Percentiles rank a stretch among this genome's conserved stretches.
Conservation (phyloP, 2,797 vertebrate genomes). For the Triplophysa bombifrons region DNA sequence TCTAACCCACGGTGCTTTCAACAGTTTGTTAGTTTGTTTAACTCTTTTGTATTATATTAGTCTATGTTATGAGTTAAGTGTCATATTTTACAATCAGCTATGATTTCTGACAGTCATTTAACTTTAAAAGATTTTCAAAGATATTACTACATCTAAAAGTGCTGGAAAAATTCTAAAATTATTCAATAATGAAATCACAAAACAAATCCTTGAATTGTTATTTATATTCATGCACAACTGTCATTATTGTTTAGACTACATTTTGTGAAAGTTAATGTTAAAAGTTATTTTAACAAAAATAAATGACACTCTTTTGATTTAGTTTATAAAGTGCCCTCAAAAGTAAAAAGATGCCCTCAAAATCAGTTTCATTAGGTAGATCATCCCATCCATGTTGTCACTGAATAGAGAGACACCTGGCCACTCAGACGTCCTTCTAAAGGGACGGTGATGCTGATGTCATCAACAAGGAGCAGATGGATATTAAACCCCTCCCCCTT, state of each 20-base stretch:
- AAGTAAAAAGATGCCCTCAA: background rate
- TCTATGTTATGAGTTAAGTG: too few relatives aligned
- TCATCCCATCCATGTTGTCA: background rate
- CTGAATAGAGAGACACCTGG: constrained; percentile 70
- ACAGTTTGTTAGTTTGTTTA: too few relatives aligned
- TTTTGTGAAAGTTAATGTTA: background rate
- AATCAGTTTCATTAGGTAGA: background rate
- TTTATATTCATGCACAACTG: too few relatives aligned
- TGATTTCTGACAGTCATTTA: too few relatives aligned
- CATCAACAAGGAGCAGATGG: constrained; percentile 72
- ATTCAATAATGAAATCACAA: too few relatives aligned
- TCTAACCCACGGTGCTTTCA: too few relatives aligned
- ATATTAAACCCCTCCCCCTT: constrained; percentile 9
- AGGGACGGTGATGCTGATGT: constrained; percentile 55
- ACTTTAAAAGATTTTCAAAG: too few relatives aligned
- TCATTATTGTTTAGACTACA: background rate
- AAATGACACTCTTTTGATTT: background rate
- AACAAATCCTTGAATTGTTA: too few relatives aligned
- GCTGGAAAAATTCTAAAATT: too few relatives aligned
- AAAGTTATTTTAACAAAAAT: background rate
- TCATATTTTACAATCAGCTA: too few relatives aligned
- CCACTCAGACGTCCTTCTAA: constrained; percentile 43
- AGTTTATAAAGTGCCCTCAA: background rate
- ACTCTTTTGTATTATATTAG: too few relatives aligned
- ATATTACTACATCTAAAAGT: too few relatives aligned